Percentiles rank a stretch among this genome's conserved stretches.
phyloP scores from a whole-genome alignment of 2,797 vertebrate genomes.

The Darevskia nairensis region DNA sequence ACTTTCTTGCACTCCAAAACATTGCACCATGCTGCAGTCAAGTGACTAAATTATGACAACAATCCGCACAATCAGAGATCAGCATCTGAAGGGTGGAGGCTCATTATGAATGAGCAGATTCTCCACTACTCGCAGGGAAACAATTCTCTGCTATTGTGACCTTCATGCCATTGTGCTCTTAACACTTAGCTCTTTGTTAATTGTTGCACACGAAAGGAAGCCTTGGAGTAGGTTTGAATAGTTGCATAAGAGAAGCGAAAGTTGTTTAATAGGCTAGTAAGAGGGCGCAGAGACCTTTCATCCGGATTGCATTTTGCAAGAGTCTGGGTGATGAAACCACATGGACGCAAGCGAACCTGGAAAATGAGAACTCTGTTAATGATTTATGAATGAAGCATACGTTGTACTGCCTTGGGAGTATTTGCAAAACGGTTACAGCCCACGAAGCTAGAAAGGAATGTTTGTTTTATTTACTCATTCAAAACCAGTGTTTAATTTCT shows the following conservation, averaged over 20 bases:
- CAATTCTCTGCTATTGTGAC: conserved; percentile 3
- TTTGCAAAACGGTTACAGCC: conserved; percentile 35
- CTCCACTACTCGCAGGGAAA: not conserved
- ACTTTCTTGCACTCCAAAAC: not conserved
- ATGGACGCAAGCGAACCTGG: conserved; percentile 63
- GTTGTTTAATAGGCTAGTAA: not conserved
- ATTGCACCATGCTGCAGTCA: not conserved
- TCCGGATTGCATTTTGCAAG: conserved; percentile 61
- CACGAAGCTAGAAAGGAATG: not conserved
- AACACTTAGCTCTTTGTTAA: conserved; percentile 27
- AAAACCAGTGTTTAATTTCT: not conserved
- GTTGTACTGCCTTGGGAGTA: conserved; percentile 46
- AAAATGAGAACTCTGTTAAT: conserved; percentile 68
- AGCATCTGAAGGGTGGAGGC: not conserved
- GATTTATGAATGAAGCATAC: conserved; percentile 66
- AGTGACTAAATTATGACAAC: not conserved
- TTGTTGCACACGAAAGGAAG: conserved; percentile 7
- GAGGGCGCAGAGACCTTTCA: conserved; percentile 56
- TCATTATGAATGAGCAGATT: not conserved
- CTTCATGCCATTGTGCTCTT: not conserved
- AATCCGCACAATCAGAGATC: not conserved
- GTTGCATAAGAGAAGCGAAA: conserved; percentile 24
- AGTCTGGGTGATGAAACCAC: conserved; percentile 44
- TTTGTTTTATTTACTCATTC: conserved; percentile 9
- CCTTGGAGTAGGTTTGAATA: not conserved